Conservation (phyloP, 2,797 vertebrate species). For the Argyrosomus regius region DNA sequence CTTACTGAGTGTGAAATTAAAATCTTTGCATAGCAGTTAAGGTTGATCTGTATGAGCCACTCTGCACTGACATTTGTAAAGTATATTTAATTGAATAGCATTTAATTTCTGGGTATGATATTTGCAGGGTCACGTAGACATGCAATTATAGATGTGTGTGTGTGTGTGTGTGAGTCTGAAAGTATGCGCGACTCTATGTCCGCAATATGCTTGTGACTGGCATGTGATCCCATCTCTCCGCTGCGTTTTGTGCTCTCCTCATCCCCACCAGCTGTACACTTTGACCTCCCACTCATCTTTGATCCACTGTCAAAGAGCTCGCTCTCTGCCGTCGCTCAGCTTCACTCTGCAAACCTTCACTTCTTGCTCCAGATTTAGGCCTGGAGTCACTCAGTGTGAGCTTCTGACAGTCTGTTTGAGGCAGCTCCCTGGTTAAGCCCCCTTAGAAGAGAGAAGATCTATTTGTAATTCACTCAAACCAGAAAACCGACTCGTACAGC, state of each 20-base stretch:
- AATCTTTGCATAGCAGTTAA: slow-evolving; percentile 61
- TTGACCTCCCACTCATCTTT: slow-evolving; percentile 83
- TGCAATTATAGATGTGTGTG: not conserved
- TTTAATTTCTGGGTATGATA: slow-evolving; percentile 52
- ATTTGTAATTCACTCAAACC: slow-evolving; percentile 59
- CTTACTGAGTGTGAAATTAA: slow-evolving; percentile 72
- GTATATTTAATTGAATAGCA: slow-evolving; percentile 57
- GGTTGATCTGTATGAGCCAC: slow-evolving; percentile 61
- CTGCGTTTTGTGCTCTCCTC: slow-evolving; percentile 60
- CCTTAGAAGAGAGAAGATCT: slow-evolving; percentile 63
- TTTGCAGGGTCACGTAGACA: not conserved
- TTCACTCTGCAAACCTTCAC: slow-evolving; percentile 70
- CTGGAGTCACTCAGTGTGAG: slow-evolving; percentile 68
- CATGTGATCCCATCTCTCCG: slow-evolving; percentile 53
- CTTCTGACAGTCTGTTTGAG: slow-evolving; percentile 76
- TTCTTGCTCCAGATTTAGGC: slow-evolving; percentile 75
- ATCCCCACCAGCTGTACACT: slow-evolving; percentile 81
- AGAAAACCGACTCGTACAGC: slow-evolving; percentile 27
- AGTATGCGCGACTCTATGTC: slow-evolving; percentile 27
- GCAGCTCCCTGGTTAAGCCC: slow-evolving; percentile 59
- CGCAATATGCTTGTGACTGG: slow-evolving; percentile 57
- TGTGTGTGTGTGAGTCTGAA: not conserved
- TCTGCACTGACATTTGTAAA: slow-evolving; percentile 48
- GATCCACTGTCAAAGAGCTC: slow-evolving; percentile 82
- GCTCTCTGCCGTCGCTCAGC: slow-evolving; percentile 72